Conservation (phyloP, 1,140 invertebrate genomes). For the Drosophila hydei region DNA sequence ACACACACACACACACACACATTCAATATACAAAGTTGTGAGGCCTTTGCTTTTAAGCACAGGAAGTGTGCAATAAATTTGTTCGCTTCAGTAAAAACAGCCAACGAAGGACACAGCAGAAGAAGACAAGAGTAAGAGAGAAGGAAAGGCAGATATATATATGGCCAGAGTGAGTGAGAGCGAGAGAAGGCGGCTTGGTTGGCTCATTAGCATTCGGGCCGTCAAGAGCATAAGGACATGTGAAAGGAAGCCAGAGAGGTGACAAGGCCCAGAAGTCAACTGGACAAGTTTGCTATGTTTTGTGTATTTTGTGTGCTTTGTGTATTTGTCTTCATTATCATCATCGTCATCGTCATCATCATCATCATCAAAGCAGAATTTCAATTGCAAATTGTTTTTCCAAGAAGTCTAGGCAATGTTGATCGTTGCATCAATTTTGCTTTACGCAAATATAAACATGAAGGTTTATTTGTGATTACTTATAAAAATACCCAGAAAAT, state of each 20-base stretch:
- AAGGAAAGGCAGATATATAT: not conserved
- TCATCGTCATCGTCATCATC: too few relatives aligned
- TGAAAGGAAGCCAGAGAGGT: slow-evolving; percentile 57
- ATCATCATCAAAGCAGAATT: slow-evolving; percentile 57
- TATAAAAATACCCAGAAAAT: too few relatives aligned
- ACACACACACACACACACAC: slow-evolving; percentile 9
- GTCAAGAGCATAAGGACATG: slow-evolving; percentile 57
- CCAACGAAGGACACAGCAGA: slow-evolving; percentile 41
- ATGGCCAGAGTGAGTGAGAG: not conserved
- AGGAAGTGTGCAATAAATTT: slow-evolving; percentile 77
- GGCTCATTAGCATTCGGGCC: slow-evolving; percentile 77
- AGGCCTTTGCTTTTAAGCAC: slow-evolving; percentile 41
- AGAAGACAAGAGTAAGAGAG: not conserved
- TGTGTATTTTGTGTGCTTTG: slow-evolving; percentile 3
- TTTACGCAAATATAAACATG: not conserved
- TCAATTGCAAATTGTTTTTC: slow-evolving; percentile 73
- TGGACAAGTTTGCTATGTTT: slow-evolving; percentile 42
- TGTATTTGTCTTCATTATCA: slow-evolving; percentile 43
- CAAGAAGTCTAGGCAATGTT: not conserved
- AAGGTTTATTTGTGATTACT: too few relatives aligned
- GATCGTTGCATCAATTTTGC: not conserved
- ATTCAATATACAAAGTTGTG: slow-evolving; percentile 15
- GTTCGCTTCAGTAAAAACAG: slow-evolving; percentile 32
- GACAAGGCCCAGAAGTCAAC: slow-evolving; percentile 35
- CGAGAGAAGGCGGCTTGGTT: slow-evolving; percentile 22